Conservation (phyloP, 2,888 invertebrate species). For the Hoplodrina ambigua region DNA sequence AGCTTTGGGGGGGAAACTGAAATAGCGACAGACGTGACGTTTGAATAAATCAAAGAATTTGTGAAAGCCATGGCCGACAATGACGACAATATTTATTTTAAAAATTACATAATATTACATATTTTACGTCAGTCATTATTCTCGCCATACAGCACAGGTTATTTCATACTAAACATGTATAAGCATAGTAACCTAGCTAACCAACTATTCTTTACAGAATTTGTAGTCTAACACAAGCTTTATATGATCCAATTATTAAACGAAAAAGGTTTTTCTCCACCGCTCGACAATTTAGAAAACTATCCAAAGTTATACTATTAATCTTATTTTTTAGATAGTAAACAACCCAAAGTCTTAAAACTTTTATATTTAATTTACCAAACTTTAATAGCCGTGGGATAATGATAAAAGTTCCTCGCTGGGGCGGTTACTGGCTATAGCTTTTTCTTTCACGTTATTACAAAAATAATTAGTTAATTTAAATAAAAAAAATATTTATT, state of each 20-base stretch:
- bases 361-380: slow-evolving; percentile 17
- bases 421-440: background rate
- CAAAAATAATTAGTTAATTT: slow-evolving; percentile 10
- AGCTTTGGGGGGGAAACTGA: slow-evolving; percentile 37
- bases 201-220: background rate
- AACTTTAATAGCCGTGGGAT: slow-evolving; percentile 23
- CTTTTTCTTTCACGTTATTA: slow-evolving; percentile 24
- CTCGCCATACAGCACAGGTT: background rate
- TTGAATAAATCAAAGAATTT: slow-evolving; percentile 56
- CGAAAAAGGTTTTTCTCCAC: slow-evolving; percentile 6
- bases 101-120: slow-evolving; percentile 2
- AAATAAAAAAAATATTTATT: too few relatives aligned
- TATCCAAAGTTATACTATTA: slow-evolving; percentile 10
- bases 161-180: too few relatives aligned
- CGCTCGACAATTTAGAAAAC: background rate
- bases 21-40: slow-evolving; percentile 44
- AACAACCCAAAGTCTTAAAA: background rate
- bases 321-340: background rate
- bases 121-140: background rate
- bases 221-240: background rate
- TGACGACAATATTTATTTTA: slow-evolving; percentile 8
- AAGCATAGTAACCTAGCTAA: background rate
- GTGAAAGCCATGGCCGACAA: slow-evolving; percentile 9
- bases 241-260: background rate
- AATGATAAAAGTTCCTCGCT: slow-evolving; percentile 29